These are phyloP conservation scores for Tuta absoluta DNA, from an alignment of 2,888 invertebrate species.

Conservation along the genomic window DNA sequence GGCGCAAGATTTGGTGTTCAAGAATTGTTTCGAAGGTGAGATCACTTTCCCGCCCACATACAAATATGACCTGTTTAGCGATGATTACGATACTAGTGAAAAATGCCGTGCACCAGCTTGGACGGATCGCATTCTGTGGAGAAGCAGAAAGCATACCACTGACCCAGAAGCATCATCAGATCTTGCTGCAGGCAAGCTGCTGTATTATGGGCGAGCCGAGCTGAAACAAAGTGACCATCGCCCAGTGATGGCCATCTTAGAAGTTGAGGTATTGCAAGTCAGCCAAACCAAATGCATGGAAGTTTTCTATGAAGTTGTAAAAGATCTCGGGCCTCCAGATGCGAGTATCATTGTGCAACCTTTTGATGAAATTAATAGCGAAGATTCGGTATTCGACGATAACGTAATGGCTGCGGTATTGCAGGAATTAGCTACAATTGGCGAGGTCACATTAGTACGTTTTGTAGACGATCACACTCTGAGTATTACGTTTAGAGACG, in stretches of 20 bases:
- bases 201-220: constrained; percentile 96
- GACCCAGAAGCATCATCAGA: constrained; percentile 85
- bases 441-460: constrained; percentile 94
- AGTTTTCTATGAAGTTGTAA: constrained; percentile 92
- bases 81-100: constrained; percentile 99
- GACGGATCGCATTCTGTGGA: constrained; percentile 99
- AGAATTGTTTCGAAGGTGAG: constrained; percentile 95
- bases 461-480: constrained; percentile 91
- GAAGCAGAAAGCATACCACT: constrained; percentile 87
- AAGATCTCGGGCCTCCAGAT: constrained; percentile 96
- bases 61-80: constrained; percentile 99
- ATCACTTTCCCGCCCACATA: constrained; percentile 97
- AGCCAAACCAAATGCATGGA: constrained; percentile 87
- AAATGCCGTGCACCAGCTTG: constrained; percentile 98
- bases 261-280: constrained; percentile 91
- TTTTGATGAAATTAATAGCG: constrained; percentile 60
- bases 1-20: constrained; percentile 91
- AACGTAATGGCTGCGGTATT: constrained; percentile 89
- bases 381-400: constrained; percentile 88
- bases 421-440: constrained; percentile 90
- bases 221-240: constrained; percentile 98
- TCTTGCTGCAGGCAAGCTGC: constrained; percentile 88
- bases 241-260: constrained; percentile 95
- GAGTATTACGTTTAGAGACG: constrained; percentile 96
- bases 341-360: constrained; percentile 91